phyloP scores from a whole-genome alignment of 2,113 vertebrate genomes.

The Tachysurus vachellii region DNA sequence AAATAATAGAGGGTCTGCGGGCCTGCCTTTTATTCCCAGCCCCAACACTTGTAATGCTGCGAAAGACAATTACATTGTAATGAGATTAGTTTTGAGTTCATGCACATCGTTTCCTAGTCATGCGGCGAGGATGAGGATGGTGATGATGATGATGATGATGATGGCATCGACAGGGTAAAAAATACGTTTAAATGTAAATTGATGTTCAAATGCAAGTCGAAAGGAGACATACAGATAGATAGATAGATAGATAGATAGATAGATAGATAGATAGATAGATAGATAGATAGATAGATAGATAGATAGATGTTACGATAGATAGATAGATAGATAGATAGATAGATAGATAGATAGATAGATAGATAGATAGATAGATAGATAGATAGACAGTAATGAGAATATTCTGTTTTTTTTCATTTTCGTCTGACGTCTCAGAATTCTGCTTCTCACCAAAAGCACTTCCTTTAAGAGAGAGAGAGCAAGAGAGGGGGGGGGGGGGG shows the following conservation, averaged over 20 bases:
- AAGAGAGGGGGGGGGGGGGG: no score
- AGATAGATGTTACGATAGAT: no score
- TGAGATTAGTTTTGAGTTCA: constrained; percentile 47
- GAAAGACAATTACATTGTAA: constrained; percentile 43
- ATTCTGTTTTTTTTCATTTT: not conserved
- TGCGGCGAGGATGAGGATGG: not conserved
- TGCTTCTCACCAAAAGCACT: not conserved
- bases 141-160: not conserved
- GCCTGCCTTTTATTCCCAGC: constrained; percentile 42
- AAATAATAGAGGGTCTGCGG: constrained; percentile 73
- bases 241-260: not conserved
- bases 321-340: no score
- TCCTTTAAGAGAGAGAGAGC: no score
- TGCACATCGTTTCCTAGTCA: not conserved
- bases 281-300: no score
- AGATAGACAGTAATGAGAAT: not conserved
- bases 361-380: no score
- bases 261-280: no score
- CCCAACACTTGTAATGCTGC: constrained; percentile 44
- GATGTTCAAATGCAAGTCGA: constrained; percentile 1
- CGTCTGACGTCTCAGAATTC: not conserved
- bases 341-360: no score
- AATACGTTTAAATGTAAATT: constrained; percentile 39
- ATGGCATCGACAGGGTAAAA: constrained; percentile 11
- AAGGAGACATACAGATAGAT: not conserved